These are phyloP conservation scores for Ovis canadensis DNA, from an alignment of 2,113 vertebrate genomes.

Conservation along the genomic window DNA sequence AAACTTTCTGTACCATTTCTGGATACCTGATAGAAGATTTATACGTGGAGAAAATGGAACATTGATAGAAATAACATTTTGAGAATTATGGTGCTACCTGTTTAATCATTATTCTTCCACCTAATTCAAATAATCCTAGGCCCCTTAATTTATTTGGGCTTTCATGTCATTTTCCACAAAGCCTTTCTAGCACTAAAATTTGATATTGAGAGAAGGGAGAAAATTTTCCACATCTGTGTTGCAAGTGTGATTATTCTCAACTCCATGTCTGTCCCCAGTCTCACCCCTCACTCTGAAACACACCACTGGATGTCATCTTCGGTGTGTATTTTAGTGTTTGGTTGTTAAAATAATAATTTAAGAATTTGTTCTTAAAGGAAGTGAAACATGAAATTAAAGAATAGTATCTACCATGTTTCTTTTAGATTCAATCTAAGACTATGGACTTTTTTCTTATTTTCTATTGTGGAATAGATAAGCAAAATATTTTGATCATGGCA, in stretches of 20 bases:
- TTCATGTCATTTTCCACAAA: neutral
- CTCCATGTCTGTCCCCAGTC: neutral
- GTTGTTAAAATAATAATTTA: constrained; percentile 50
- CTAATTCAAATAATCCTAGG: neutral
- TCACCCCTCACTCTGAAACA: neutral
- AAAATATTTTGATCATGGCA: neutral
- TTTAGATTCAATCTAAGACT: neutral
- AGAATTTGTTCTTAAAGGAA: constrained; percentile 42
- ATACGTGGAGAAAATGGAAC: neutral
- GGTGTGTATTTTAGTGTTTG: neutral
- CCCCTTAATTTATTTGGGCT: neutral
- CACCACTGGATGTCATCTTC: neutral
- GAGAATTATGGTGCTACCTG: neutral
- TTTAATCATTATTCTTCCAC: neutral
- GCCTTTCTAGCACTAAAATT: neutral
- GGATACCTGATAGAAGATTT: neutral
- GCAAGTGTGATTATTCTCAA: neutral
- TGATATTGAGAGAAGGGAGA: neutral
- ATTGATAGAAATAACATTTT: neutral
- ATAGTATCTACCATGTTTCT: neutral
- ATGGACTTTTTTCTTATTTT: neutral
- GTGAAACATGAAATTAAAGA: constrained; percentile 11
- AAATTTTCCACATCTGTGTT: neutral
- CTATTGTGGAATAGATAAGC: neutral
- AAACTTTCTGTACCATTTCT: neutral